Base-by-base conservation (phyloP, 1,140 invertebrate genomes). In the Temnothorax curvispinosus region DNA sequence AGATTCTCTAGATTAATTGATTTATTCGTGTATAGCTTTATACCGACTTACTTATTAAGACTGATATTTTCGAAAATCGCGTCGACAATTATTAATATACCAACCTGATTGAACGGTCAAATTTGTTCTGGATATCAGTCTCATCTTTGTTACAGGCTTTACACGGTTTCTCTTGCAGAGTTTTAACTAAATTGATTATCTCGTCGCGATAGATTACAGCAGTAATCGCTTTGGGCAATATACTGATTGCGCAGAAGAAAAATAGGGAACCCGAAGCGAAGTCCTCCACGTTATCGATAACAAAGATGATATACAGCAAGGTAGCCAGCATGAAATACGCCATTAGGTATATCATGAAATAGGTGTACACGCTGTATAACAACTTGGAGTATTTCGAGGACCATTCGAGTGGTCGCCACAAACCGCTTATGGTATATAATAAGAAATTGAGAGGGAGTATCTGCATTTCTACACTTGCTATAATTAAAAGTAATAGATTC, bases 401-500 rank as follows among this genome's bases (percentile, higher is more conserved):
- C 86, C 86, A 87, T 11, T 85, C 15, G 18, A 71, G 56, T 18
- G 86, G 80, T 50, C 69, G 77, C 86, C 86, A 87, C 13, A 87
- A 11, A 41, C 81, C 86, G 58, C 44, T 32, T 13, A 81, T 69
- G 11, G 52, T 50, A 15, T 74, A 87, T 18, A 85, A 13, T 13
- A 52, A 75, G 15, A 87, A 74, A 41, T 65, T 87, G 0, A 84
- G 13, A 50, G 62, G 3, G 6, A 85, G 50, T 54, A 84, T 85
- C 32, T 27, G 69, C 80, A 84, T 74, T 21, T 74, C 18, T 35
- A 58, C 18, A 21, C 6, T 72, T 44, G 8, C 47, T 80, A 35
- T 47, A 38, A 38, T 38, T 15, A 50, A 47, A 47, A 47, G 11
- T 9, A 47, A 38, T 38, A 38, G 38, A 38, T 21, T 1, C 1